Percentiles rank a stretch among this genome's conserved stretches.
phyloP scores from a whole-genome alignment of 2,113 vertebrate species.

The Hippolais icterina region DNA sequence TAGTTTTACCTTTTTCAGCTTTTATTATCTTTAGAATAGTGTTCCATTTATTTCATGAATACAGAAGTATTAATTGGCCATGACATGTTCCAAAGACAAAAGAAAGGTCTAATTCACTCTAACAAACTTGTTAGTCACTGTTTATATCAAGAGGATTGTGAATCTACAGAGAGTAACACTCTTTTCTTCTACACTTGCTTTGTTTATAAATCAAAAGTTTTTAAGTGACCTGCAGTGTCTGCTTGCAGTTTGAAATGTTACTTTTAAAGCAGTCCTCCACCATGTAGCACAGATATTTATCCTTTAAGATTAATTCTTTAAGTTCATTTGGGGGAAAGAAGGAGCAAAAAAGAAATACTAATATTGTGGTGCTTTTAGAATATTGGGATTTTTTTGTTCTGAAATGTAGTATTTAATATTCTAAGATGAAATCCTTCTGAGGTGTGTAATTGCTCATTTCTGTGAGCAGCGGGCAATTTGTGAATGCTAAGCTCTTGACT shows the following conservation, averaged over 20 bases:
- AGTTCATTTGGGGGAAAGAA: neutral
- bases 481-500: neutral
- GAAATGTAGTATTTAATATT: neutral
- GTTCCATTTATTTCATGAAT: slow-evolving; percentile 84
- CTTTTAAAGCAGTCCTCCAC: slow-evolving; percentile 39
- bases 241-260: slow-evolving; percentile 62
- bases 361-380: neutral
- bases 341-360: neutral
- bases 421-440: neutral
- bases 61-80: slow-evolving; percentile 88
- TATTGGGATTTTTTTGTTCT: neutral
- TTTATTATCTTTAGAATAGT: slow-evolving; percentile 83
- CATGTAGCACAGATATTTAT: slow-evolving; percentile 16
- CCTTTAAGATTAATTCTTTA: slow-evolving; percentile 20
- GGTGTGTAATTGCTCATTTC: neutral
- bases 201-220: slow-evolving; percentile 81
- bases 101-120: slow-evolving; percentile 93
- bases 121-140: slow-evolving; percentile 93
- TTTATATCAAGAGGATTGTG: slow-evolving; percentile 80
- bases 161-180: slow-evolving; percentile 76
- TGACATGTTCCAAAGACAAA: slow-evolving; percentile 94
- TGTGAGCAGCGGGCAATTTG: neutral
- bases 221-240: slow-evolving; percentile 67
- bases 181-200: slow-evolving; percentile 74
- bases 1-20: slow-evolving; percentile 84